Base-by-base conservation (phyloP, 2,888 invertebrate species). In the Myopa tessellatipennis region DNA sequence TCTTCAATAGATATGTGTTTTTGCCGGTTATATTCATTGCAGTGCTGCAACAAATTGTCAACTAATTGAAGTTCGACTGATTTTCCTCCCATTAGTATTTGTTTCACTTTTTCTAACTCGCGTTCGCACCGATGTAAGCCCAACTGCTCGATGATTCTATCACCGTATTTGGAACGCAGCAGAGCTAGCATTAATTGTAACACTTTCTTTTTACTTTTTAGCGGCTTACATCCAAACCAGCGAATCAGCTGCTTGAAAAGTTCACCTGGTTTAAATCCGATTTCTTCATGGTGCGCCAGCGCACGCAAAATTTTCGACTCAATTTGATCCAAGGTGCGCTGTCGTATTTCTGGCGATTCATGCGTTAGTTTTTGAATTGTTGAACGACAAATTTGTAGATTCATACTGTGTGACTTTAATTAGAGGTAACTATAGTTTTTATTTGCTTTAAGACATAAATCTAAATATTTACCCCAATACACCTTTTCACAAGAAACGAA, bases 231-330 rank as follows among this genome's bases (percentile, higher is more conserved):
- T 0, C 84, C 85, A 79, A 89, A 88, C 89, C 89, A 89, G 36
- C 86, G 84, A 26, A 89, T 88, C 12, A 89, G 79, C 72, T 87
- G 86, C 79, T 87, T 89, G 4, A 87, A 81, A n/a, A 89, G 81
- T 73, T 84, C 80, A 16, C 84, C 83, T 0, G 88, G 84, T 76
- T 85, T 85, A 50, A 89, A 86, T 36, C 82, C 81, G 0, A 88
- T 82, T 50, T n/a, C 55, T 79, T 85, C 84, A 69, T 84, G 82
- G 70, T 85, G 83, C n/a, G 82, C 81, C 52, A 87, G 74, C 16
- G 85, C 85, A 16, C 86, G 83, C 26, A 83, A 80, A 10, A 89
- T 77, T 79, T 87, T 86, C 26, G 84, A 82, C 76, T 87, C 86
- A 12, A 89, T 80, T 75, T 87, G 85, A 4, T 87, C 85, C 14